Evolutionary conservation across 2,113 vertebrate species (phyloP).

Genomic region (Dipodomys stephensi): DNA sequence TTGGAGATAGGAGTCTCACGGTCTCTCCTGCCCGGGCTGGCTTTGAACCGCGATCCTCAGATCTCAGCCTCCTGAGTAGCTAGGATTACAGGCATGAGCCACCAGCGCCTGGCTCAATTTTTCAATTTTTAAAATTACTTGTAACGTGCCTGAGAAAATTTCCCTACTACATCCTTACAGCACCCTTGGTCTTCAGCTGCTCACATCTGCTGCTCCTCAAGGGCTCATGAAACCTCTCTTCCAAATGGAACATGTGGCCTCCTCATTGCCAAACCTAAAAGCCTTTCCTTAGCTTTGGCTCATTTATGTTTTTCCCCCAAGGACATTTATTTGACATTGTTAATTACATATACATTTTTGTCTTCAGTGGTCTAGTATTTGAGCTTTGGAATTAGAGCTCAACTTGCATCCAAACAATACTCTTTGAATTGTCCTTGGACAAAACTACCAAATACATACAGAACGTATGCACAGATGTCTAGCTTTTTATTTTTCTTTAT

Average conservation of each 20-base stretch:
- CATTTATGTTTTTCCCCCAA: not conserved
- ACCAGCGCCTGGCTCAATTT: too few species aligned
- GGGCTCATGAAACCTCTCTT: not conserved
- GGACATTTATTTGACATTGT: constrained; percentile 7
- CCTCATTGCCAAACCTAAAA: constrained; percentile 19
- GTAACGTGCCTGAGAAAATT: too few species aligned
- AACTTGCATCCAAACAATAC: not conserved
- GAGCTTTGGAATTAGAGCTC: constrained; percentile 1
- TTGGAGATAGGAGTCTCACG: too few species aligned
- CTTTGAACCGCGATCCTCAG: too few species aligned
- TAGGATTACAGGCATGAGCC: too few species aligned
- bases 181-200: not conserved
- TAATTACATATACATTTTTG: not conserved
- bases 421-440: not conserved
- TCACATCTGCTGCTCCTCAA: not conserved
- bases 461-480: not conserved
- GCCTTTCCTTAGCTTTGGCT: not conserved
- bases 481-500: constrained; percentile 5
- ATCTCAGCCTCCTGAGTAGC: too few species aligned
- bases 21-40: too few species aligned
- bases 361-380: not conserved
- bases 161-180: not conserved
- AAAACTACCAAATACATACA: not conserved
- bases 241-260: not conserved
- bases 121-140: too few species aligned